Evolutionary conservation across 2,113 vertebrate species (phyloP), one percentile per base, ranked within the genome.

Genomic region (Garra rufa): DNA sequence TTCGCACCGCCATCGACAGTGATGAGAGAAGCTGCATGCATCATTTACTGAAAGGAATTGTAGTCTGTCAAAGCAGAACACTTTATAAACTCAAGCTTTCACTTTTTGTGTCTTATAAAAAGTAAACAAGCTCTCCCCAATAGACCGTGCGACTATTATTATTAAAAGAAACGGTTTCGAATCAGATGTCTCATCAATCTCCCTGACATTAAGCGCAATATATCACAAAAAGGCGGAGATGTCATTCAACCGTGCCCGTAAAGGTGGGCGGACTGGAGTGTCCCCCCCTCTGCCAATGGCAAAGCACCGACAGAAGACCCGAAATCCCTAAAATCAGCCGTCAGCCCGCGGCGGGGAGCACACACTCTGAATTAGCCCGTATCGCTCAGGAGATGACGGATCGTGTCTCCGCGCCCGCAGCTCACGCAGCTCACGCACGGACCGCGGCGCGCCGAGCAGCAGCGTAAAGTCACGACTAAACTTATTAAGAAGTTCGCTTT

Each of bases 371-470:
- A 88, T 91, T 89, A 89, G 90, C 92, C 90, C 89, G 91, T 88
- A 89, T 89, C 94, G 90, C 93, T 76, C 90, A 94, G 90, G 95
- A 94, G 94, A 97, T 96, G 96, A 94, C 94, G 94, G 95, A 91
- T 93, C 91, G 93, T 91, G 91, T 92, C 88, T 91, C 93, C 85
- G 90, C 92, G 92, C 84, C 91, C 89, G 89, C 92, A 89, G 90
- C 92, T 92, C 85, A 87, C 88, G 89, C 92, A 89, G 90, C 92
- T 92, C 85, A 87, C 88, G 87, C 91, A 94, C 90, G 93, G 93
- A 91, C 90, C 90, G 92, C 91, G 93, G 89, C 92, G 90, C 88
- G 89, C 28, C 91, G 92, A 95, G 94, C 93, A 88, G 93, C 93
- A 93, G 91, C 93, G 88, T 92, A 91, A 89, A 87, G 91, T 90